These are phyloP conservation scores for Calcarius lapponicus DNA, from an alignment of 2,797 vertebrate genomes.

Conservation along the genomic window DNA sequence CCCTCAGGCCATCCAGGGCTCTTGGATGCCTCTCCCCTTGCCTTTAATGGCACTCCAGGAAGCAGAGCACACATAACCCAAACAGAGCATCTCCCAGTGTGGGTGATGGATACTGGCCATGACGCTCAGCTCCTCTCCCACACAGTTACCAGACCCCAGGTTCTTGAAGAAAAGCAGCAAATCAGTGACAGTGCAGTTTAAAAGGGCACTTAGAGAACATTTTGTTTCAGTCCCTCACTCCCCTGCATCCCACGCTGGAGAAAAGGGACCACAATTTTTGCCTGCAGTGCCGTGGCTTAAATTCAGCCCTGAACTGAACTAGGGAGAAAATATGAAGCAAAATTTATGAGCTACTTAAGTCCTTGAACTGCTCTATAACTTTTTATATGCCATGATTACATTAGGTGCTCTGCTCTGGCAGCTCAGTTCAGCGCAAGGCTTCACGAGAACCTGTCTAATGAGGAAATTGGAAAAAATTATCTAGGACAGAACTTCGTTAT, in stretches of 20 bases:
- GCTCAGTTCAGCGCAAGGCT: neutral
- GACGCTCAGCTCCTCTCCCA: neutral
- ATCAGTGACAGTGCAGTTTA: neutral
- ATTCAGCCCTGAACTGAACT: neutral
- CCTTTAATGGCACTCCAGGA: neutral
- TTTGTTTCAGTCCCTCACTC: neutral
- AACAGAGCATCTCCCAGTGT: neutral
- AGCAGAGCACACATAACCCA: neutral
- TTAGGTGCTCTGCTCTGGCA: constrained; percentile 50
- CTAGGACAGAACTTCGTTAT: constrained; percentile 63
- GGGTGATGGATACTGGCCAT: neutral
- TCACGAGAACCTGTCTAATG: constrained; percentile 35
- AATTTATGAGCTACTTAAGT: constrained; percentile 67
- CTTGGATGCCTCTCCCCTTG: neutral
- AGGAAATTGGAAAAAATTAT: constrained; percentile 58
- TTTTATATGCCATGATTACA: constrained; percentile 55
- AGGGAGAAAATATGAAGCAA: constrained; percentile 38
- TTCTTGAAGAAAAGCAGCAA: neutral
- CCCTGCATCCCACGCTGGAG: neutral
- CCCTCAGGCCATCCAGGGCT: neutral
- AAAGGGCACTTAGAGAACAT: neutral
- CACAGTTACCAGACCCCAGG: neutral
- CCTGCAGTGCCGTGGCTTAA: neutral
- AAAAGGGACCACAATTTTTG: neutral
- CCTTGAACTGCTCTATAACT: constrained; percentile 63